Evolutionary conservation across 2,113 vertebrate species (phyloP).

Genomic region (Pelecanus crispus): DNA sequence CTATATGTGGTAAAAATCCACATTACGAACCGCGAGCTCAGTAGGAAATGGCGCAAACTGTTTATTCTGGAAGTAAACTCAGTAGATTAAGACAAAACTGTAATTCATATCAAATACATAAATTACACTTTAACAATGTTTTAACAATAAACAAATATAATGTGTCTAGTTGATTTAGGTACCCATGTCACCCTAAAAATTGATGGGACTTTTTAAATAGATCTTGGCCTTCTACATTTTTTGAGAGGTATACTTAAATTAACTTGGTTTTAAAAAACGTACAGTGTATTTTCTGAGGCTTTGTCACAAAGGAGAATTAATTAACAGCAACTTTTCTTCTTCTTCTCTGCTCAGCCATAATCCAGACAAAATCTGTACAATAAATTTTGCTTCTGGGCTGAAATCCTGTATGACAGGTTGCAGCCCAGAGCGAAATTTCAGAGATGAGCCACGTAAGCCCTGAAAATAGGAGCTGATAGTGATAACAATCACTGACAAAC

Average conservation of each 20-base stretch:
- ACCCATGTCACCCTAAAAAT: not conserved
- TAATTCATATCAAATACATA: not conserved
- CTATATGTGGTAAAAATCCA: not conserved
- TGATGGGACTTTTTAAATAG: not conserved
- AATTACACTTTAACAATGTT: not conserved
- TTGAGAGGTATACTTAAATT: not conserved
- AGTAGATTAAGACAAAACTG: not conserved
- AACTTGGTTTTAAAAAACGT: not conserved
- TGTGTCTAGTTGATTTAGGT: not conserved
- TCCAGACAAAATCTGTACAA: not conserved
- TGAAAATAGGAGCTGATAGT: constrained; percentile 9
- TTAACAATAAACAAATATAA: not conserved
- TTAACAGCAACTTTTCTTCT: not conserved
- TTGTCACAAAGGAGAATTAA: not conserved
- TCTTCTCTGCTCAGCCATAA: not conserved
- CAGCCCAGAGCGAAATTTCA: not conserved
- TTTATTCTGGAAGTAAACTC: not conserved
- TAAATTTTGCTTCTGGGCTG: constrained; percentile 14
- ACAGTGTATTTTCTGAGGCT: not conserved
- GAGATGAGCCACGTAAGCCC: constrained; percentile 21
- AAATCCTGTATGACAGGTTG: not conserved
- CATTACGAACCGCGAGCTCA: fast-evolving
- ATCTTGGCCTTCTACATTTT: not conserved
- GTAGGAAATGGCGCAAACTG: not conserved
- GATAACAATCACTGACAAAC: not conserved